A percentile compares a stretch with the other conserved stretches of the same genome.
Evolutionary conservation across 2,797 vertebrate species (phyloP).

Genomic region (Chelon auratus): DNA sequence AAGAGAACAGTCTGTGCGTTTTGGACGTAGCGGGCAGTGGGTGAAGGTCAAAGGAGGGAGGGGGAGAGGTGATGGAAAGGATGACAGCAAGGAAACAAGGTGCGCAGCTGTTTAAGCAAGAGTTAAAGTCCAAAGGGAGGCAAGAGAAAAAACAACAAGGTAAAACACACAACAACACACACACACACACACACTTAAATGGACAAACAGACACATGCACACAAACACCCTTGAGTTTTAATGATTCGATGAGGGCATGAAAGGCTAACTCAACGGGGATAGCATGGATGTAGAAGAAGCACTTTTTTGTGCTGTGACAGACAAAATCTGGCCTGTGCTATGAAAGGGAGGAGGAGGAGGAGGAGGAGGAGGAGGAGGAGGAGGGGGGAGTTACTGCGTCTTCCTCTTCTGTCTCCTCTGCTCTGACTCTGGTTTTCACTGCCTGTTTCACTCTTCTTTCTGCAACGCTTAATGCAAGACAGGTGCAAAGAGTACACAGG

Average conservation of each 20-base stretch:
- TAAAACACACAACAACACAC: conserved; percentile 33
- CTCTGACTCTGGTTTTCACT: conserved; percentile 7
- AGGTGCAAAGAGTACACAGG: conserved; percentile 64
- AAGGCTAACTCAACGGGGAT: conserved; percentile 53
- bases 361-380: conserved; percentile 5
- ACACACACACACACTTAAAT: conserved; percentile 26
- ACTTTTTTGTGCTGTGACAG: conserved; percentile 74
- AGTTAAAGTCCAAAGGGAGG: conserved; percentile 45
- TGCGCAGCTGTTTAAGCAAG: conserved; percentile 58
- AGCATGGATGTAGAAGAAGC: conserved; percentile 57
- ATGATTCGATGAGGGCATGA: conserved; percentile 60
- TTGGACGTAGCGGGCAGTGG: conserved; percentile 17
- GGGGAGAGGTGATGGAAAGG: conserved; percentile 27
- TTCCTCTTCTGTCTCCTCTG: conserved; percentile 19
- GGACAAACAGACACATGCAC: conserved; percentile 13
- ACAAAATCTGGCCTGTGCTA: conserved; percentile 63
- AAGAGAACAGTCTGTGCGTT: conserved; percentile 18
- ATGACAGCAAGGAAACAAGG: conserved; percentile 59
- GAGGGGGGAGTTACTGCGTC: conserved; percentile 20
- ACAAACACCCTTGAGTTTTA: conserved; percentile 65
- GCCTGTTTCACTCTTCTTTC: conserved; percentile 28
- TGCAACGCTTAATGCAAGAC: conserved; percentile 57
- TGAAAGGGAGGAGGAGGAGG: conserved; percentile 20
- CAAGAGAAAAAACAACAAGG: conserved; percentile 26
- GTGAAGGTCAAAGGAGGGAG: conserved; percentile 48